Evolutionary conservation across 2,113 vertebrate genomes (phyloP).

Genomic region (Paramisgurnus dabryanus): DNA sequence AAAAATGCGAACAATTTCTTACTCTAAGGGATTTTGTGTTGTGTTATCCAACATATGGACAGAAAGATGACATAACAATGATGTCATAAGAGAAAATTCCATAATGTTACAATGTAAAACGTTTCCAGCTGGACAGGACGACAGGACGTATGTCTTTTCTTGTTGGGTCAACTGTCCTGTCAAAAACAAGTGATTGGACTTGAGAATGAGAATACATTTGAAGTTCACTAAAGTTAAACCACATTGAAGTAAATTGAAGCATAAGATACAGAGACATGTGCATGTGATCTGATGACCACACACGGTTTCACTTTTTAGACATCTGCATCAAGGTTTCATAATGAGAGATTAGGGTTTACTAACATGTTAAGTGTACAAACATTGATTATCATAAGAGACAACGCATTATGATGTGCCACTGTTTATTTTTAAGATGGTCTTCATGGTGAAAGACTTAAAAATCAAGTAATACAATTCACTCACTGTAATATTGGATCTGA

Average conservation of each 20-base stretch:
- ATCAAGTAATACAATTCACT: too few species aligned
- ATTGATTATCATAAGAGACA: too few species aligned
- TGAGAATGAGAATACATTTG: conserved; percentile 53
- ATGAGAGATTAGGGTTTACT: too few species aligned
- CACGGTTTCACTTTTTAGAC: too few species aligned
- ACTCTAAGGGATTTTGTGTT: background rate
- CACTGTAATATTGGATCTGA: background rate
- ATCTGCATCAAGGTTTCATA: too few species aligned
- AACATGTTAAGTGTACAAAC: too few species aligned
- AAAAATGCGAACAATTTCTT: conserved; percentile 20
- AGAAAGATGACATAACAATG: conserved; percentile 6
- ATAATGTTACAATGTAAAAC: conserved; percentile 21
- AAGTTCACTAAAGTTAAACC: conserved; percentile 1
- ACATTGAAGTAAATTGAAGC: background rate
- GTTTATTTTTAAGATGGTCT: too few species aligned
- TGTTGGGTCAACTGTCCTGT: conserved; percentile 13
- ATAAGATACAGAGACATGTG: too few species aligned
- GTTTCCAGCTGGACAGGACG: conserved; percentile 41
- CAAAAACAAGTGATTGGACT: conserved; percentile 27
- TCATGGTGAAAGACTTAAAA: background rate
- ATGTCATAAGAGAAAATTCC: conserved; percentile 7
- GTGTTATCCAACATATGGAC: conserved; percentile 20
- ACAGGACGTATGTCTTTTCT: conserved; percentile 38
- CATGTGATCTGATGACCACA: too few species aligned
- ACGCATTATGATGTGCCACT: too few species aligned